Base-by-base conservation (phyloP, 2,113 vertebrate genomes). In the Takifugu flavidus region DNA sequence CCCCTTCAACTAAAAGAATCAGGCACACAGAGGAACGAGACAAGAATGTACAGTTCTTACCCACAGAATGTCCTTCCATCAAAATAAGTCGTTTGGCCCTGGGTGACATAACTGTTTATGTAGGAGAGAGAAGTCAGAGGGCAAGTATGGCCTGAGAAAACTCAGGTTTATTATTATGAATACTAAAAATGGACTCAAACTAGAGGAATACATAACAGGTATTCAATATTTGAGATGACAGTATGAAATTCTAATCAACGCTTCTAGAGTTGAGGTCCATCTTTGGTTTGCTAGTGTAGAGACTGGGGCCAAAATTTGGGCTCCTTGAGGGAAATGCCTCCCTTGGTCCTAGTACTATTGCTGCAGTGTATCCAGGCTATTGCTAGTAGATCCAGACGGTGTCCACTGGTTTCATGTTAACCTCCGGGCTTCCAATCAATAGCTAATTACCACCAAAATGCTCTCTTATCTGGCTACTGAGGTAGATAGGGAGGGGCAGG, bases 391-490 rank as follows among this genome's bases (percentile, higher is more conserved):
- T 75, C 65, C 34, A 76, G 67, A 82, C 57, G 68, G 64, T 60
- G 72, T 79, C 77, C 65, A 65, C 69, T 76, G 59, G 63, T 87
- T 82, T 75, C 75, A 75, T 61, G 78, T 87, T 82, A 79, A 72
- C 69, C 74, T 77, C 64, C 66, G 61, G 60, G 72, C 75, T 84
- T 83, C 31, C 60, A 81, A 88, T 90, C 88, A 87, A 88, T 90
- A 87, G 67, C 81, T 87, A 87, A 90, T 90, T 87, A 86, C 87
- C 70, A 83, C 77, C 65, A 70, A 78, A 83, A 79, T 60, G 61
- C 64, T 68, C 54, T 78, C 78, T 74, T 75, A 59, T 81, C 75
- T 68, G 76, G 65, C 77, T 34, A 57, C 59, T 74, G 58, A 75
- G 72, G 72, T 64, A 75, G 76, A 82, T 70, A 74, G 67, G 52